Evolutionary conservation across 2,113 vertebrate genomes (phyloP).

Genomic region (Alosa alosa): DNA sequence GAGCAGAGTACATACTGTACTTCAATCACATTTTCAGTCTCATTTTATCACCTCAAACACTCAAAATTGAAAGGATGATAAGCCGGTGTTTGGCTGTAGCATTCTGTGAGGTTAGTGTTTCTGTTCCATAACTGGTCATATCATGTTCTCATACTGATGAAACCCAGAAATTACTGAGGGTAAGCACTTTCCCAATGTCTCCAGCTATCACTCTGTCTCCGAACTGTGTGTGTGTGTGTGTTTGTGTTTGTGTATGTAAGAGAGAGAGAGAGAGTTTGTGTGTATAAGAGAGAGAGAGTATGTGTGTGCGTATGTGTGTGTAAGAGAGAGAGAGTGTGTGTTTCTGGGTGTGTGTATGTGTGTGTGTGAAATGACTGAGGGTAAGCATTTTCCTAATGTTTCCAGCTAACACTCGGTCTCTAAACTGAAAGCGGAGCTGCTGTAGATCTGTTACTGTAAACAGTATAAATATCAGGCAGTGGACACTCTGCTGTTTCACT

Average conservation of each 20-base stretch:
- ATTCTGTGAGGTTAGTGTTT: background rate
- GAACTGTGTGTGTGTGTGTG: background rate
- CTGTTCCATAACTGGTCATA: background rate
- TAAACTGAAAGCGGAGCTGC: background rate
- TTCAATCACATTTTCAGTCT: no score
- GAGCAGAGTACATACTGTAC: no score
- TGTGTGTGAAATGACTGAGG: background rate
- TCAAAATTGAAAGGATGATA: background rate
- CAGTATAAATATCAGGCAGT: background rate
- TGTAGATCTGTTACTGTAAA: background rate
- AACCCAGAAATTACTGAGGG: background rate
- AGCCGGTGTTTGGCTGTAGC: background rate
- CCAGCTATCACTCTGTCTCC: background rate
- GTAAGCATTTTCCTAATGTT: background rate
- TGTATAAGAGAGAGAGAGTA: no score
- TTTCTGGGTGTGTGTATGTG: no score
- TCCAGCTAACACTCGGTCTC: background rate
- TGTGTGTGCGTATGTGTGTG: no score
- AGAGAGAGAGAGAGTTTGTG: no score
- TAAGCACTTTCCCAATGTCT: background rate
- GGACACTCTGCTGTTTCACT: background rate
- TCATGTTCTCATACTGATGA: background rate
- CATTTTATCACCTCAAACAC: background rate
- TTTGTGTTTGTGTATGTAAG: no score
- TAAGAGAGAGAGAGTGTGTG: no score